Base-by-base conservation (phyloP, 2,888 invertebrate genomes). In the Oscheius myriophilus region DNA sequence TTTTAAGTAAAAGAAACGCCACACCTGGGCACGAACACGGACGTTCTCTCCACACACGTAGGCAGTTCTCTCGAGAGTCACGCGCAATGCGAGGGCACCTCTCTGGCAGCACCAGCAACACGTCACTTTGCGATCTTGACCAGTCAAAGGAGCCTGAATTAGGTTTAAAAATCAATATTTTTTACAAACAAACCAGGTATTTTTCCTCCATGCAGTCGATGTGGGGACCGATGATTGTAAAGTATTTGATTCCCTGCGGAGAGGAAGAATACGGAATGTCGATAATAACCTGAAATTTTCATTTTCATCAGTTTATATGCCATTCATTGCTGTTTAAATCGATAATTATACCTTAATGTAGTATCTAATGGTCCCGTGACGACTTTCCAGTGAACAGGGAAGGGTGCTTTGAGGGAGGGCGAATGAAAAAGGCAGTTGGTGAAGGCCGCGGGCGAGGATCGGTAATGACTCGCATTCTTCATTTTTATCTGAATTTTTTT, bases 181-280 rank as follows among this genome's bases (percentile, higher is more conserved):
- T 41, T 14, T 3, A 14, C 39, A 9, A 7, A 55, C 61, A 61
- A 87, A 92, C 92, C 89, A 92, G 87, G 86, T 92, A 92, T 83
- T 92, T 91, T 85, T 92, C 92, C 76, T 92, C 92, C 92, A 92
- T 92, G 87, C 92, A 92, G 87, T 92, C 92, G 80, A 92, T 91
- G 84, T 92, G 91, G 16, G 92, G 92, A 2, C 92, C 92, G 78
- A 92, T 91, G 54, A 92, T 89, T 1, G 92, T 92, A 87, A 92
- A 92, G 87, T 92, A 92, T 86, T 92, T 92, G 89, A 92, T 91
- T 14, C 92, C 92, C 86, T 92, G 92, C 0, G 92, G 92, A 1
- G 92, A 92, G 61, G 92, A 92, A 1, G 92, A 92, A 84, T 92
- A 92, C 0, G 92, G 92, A 77, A 92, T 91, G 86, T 92, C 92